Conservation (phyloP, 2,113 vertebrate species). For the mouse (Mus musculus) region DNA sequence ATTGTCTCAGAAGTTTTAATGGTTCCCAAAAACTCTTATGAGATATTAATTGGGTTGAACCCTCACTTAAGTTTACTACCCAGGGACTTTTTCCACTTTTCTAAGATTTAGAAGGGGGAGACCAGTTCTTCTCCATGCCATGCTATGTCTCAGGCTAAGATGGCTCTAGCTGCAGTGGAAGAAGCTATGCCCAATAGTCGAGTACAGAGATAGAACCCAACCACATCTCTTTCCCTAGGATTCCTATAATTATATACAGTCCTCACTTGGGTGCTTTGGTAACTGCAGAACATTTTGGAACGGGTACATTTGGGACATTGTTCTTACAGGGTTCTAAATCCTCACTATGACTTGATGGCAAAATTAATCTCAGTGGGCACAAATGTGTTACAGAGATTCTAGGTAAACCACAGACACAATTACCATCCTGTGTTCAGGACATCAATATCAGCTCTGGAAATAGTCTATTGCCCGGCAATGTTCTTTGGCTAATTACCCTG, state of each 20-base stretch:
- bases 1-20: neutral
- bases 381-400: neutral
- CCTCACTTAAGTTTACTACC: neutral
- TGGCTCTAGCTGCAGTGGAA: neutral
- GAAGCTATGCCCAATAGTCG: neutral
- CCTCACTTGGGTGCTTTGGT: neutral
- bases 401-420: neutral
- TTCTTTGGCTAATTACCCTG: neutral
- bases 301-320: neutral
- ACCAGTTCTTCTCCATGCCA: neutral
- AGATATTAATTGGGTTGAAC: neutral
- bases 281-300: neutral
- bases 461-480: neutral
- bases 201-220: neutral
- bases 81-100: neutral
- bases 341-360: neutral
- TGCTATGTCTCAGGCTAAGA: neutral
- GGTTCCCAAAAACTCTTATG: neutral
- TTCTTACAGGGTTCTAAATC: neutral
- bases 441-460: neutral
- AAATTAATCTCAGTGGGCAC: neutral
- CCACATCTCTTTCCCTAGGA: neutral
- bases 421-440: neutral
- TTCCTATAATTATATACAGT: neutral
- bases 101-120: neutral